These are phyloP conservation scores for Eudyptes chrysolophus DNA, from an alignment of 2,113 vertebrate species.

Conservation along the genomic window DNA sequence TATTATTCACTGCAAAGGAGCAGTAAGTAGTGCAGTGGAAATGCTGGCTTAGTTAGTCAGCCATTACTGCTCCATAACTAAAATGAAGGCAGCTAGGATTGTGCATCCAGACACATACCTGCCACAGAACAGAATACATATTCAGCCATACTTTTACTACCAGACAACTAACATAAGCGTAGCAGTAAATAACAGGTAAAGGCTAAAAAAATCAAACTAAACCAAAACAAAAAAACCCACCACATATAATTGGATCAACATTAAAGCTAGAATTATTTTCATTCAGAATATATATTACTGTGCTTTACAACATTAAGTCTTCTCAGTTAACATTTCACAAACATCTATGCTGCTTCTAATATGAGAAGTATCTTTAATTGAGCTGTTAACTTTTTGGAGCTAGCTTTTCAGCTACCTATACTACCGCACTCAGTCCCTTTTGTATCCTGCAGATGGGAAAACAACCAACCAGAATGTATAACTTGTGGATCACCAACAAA, in stretches of 20 bases:
- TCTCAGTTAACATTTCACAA: neutral
- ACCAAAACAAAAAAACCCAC: accelerated
- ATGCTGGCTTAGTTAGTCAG: neutral
- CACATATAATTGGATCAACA: neutral
- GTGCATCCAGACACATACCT: neutral
- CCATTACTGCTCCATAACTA: neutral
- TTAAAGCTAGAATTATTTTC: neutral
- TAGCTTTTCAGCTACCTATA: neutral
- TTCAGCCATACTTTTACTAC: neutral
- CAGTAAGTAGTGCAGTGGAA: neutral
- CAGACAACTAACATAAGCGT: neutral
- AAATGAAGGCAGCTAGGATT: neutral
- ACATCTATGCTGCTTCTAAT: neutral
- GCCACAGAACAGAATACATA: neutral
- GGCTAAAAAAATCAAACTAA: neutral
- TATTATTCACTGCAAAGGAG: neutral
- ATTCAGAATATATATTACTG: neutral
- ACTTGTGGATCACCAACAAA: neutral
- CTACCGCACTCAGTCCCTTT: neutral
- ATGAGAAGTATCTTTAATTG: neutral
- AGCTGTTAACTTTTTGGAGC: neutral
- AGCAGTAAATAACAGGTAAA: neutral
- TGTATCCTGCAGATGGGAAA: neutral
- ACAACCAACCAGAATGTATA: neutral
- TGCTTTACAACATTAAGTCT: neutral